Percentiles rank a stretch among this genome's conserved stretches.
Conservation (phyloP, 2,888 invertebrate species). For the Anoncus sp. region DNA sequence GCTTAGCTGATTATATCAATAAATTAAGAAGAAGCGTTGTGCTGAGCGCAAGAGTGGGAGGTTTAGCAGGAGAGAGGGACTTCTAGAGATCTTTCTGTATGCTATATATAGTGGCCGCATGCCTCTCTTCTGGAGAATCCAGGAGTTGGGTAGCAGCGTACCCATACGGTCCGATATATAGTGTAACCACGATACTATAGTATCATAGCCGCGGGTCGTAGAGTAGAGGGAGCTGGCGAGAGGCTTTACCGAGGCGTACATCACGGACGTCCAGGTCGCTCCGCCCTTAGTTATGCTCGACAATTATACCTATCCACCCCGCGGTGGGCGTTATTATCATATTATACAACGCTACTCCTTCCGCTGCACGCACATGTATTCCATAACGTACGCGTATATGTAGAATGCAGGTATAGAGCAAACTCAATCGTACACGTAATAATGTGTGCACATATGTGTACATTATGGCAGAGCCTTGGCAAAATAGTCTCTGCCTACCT, state of each 20-base stretch:
- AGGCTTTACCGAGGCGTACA: slow-evolving; percentile 79
- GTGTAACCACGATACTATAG: slow-evolving; percentile 43
- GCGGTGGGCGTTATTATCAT: slow-evolving; percentile 80
- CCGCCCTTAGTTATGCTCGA: slow-evolving; percentile 81
- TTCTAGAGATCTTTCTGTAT: slow-evolving; percentile 52
- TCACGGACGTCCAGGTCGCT: slow-evolving; percentile 78
- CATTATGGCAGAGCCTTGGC: not conserved
- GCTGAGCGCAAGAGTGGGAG: slow-evolving; percentile 34
- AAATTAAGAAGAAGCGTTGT: slow-evolving; percentile 75
- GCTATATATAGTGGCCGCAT: slow-evolving; percentile 55
- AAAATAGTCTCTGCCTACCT: not conserved
- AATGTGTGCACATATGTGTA: not conserved
- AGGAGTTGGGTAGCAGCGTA: slow-evolving; percentile 50
- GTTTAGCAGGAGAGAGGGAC: slow-evolving; percentile 31
- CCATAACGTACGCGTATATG: slow-evolving; percentile 35
- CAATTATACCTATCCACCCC: slow-evolving; percentile 80
- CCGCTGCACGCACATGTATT: slow-evolving; percentile 49
- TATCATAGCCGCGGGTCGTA: slow-evolving; percentile 46
- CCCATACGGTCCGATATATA: slow-evolving; percentile 65
- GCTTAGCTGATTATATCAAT: slow-evolving; percentile 81
- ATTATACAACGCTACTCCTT: slow-evolving; percentile 72
- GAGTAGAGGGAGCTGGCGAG: slow-evolving; percentile 64
- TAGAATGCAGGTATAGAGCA: slow-evolving; percentile 11
- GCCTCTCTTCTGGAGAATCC: slow-evolving; percentile 54
- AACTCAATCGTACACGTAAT: slow-evolving; percentile 13